These are phyloP conservation scores for Yponomeuta malinellus DNA, from an alignment of 2,888 invertebrate species.

Conservation along the genomic window DNA sequence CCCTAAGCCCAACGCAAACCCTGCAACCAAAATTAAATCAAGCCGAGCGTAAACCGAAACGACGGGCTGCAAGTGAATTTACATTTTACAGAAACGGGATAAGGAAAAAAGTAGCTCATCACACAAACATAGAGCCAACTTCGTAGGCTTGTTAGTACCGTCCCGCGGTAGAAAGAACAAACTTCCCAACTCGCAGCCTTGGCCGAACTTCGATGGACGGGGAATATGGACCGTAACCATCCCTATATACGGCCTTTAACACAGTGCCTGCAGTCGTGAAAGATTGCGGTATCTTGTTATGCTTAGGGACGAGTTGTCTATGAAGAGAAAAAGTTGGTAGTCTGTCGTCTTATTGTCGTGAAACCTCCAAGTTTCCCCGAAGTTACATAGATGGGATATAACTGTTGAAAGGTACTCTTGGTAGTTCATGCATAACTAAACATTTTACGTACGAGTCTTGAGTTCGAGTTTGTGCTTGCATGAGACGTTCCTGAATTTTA, in stretches of 20 bases:
- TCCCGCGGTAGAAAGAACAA: slow-evolving; percentile 4
- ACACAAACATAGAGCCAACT: slow-evolving; percentile 6
- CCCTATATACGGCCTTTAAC: neutral
- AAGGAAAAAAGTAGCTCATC: slow-evolving; percentile 3
- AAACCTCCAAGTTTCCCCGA: neutral
- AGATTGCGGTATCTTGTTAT: slow-evolving; percentile 3
- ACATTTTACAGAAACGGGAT: neutral
- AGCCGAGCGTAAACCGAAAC: neutral
- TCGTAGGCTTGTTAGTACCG: slow-evolving; percentile 13
- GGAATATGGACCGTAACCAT: neutral
- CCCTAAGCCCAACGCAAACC: neutral
- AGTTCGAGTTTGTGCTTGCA: too few relatives aligned
- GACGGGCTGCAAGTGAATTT: neutral
- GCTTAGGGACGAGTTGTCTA: neutral
- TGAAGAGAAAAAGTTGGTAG: neutral
- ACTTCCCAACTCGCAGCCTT: neutral
- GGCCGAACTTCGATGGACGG: slow-evolving; percentile 2
- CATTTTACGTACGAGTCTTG: too few relatives aligned
- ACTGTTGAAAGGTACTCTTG: neutral
- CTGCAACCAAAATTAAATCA: neutral
- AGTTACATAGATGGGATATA: neutral
- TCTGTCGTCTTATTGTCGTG: neutral
- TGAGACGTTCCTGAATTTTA: too few relatives aligned
- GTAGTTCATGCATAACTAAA: too few relatives aligned
- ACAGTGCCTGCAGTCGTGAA: neutral